Conservation (phyloP, 2,113 vertebrate species). For the Macroglossus sobrinus region DNA sequence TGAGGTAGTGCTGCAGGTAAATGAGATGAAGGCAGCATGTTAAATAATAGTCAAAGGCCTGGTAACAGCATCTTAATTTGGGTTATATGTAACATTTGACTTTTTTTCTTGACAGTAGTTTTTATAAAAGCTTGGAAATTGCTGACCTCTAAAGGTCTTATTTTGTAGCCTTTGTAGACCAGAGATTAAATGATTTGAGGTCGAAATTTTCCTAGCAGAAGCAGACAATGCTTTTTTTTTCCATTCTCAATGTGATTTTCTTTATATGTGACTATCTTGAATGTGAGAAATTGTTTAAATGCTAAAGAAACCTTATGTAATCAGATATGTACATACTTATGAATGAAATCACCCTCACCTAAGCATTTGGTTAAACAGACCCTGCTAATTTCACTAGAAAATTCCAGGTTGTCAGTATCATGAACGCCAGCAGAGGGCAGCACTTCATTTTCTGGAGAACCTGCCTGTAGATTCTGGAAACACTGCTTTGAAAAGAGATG, state of each 20-base stretch:
- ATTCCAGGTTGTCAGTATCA: not conserved
- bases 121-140: not conserved
- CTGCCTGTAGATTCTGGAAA: not conserved
- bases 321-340: not conserved
- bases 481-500: not conserved
- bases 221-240: not conserved
- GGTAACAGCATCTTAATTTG: not conserved
- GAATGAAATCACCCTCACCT: not conserved
- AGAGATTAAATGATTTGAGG: not conserved
- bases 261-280: not conserved
- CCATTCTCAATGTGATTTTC: not conserved
- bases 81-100: not conserved
- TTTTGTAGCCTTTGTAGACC: not conserved
- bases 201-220: not conserved
- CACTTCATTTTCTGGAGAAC: not conserved
- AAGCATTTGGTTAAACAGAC: not conserved
- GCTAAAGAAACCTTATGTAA: not conserved
- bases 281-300: not conserved
- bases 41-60: not conserved
- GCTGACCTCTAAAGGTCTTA: not conserved
- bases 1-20: not conserved
- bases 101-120: not conserved
- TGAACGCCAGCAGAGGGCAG: conserved; percentile 63
- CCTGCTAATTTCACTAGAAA: not conserved
- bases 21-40: not conserved